Evolutionary conservation across 2,888 invertebrate species (phyloP), one percentile per base, ranked within the genome.

Genomic region (Macrophya alboannulata): DNA sequence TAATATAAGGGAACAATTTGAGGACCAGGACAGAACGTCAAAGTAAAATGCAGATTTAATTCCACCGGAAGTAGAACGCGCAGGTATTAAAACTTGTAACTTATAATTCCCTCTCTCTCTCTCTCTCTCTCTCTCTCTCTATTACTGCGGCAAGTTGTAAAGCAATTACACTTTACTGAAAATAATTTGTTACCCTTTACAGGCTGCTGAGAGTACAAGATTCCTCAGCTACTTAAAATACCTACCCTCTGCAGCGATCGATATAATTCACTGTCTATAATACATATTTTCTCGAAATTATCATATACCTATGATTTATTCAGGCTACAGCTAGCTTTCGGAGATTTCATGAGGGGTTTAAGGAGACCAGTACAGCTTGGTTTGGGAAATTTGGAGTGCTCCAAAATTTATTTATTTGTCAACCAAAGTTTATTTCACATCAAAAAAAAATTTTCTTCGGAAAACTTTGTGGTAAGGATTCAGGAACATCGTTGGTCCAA

Each of bases 51-150:
- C 25, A 62, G 62, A 62, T 62, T 62, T 62, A 21, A 62, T 62
- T 62, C 62, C 9, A 25, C 62, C 62, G 62, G 62, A 62, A 25
- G 62, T 62, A 62, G 25, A 12, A 62, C 12, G 25, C 62, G 62
- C 62, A 21, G 62, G 62, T 62, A 21, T 62, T 62, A 62, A 25
- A 62, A 62, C 62, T 62, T 62, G 62, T 62, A 62, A 62, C 25
- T 55, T n/a, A 55, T 55, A 55, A 55, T n/a, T 55, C n/a, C n/a
- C 55, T 51, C n/a, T 51, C n/a, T 62, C 62, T 6, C 17, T 6
- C 55, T n/a, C n/a, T n/a, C 17, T n/a, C 55, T 55, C 55, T 62
- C 25, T 21, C 12, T 62, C 62, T 62, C 25, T 62, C 62, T 62
- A 31, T 31, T 12, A 25, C 62, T 25, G 62, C 25, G 62, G 25